Percentiles rank a stretch among this genome's conserved stretches.
phyloP scores from a whole-genome alignment of 2,797 vertebrate species.

The Vireo griseus region DNA sequence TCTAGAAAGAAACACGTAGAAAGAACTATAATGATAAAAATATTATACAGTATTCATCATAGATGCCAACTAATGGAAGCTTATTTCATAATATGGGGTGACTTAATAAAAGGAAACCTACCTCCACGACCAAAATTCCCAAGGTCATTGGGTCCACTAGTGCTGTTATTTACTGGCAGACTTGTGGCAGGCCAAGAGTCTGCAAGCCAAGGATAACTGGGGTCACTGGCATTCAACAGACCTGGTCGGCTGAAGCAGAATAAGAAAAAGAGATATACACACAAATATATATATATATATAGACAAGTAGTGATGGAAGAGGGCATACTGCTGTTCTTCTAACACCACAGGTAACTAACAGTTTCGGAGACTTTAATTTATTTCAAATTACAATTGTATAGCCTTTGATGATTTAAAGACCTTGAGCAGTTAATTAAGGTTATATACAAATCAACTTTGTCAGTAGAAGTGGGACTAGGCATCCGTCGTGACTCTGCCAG shows the following conservation, averaged over 20 bases:
- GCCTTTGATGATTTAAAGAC: constrained; percentile 55
- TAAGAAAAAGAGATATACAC: constrained; percentile 11
- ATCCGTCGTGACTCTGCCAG: constrained; percentile 43
- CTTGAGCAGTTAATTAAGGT: constrained; percentile 53
- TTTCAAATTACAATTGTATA: constrained; percentile 61
- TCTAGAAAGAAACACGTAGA: neutral
- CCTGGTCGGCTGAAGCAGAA: constrained; percentile 85
- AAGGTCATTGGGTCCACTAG: constrained; percentile 91
- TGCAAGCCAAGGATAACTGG: constrained; percentile 95
- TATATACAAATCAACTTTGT: constrained; percentile 61
- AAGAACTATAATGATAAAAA: neutral
- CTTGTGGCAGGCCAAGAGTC: constrained; percentile 97
- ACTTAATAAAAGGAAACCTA: constrained; percentile 61
- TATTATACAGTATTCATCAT: neutral
- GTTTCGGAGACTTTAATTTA: constrained; percentile 45
- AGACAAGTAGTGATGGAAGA: neutral
- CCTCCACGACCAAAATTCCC: constrained; percentile 94
- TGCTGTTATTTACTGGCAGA: constrained; percentile 92
- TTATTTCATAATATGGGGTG: fast-evolving
- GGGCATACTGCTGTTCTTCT: neutral
- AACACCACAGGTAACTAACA: neutral
- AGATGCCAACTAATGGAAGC: neutral
- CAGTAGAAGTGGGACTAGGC: constrained; percentile 28
- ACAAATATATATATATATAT: neutral
- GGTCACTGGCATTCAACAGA: constrained; percentile 89